A percentile compares a stretch with the other conserved stretches of the same genome.
Evolutionary conservation across 2,113 vertebrate species (phyloP).

Genomic region (Calyptomena viridis): DNA sequence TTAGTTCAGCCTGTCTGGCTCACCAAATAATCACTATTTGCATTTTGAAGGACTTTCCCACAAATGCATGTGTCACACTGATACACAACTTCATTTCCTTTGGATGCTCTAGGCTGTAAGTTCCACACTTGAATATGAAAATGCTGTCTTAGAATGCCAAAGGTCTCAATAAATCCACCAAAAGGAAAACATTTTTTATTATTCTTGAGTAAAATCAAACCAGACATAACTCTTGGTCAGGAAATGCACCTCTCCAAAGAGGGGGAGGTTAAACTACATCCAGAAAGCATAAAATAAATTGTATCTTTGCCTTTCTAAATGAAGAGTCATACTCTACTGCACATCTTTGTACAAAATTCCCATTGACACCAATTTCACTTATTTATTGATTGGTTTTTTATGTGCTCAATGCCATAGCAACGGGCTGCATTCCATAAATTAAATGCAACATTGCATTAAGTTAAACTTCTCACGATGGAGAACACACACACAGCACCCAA

Average conservation of each 20-base stretch:
- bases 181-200: constrained; percentile 31
- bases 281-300: constrained; percentile 5
- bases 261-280: not conserved
- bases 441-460: constrained; percentile 44
- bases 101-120: not conserved
- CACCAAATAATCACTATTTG: constrained; percentile 13
- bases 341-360: constrained; percentile 47
- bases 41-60: not conserved
- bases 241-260: not conserved
- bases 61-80: not conserved
- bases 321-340: constrained; percentile 15
- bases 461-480: constrained; percentile 23
- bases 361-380: constrained; percentile 66
- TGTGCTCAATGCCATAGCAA: constrained; percentile 53
- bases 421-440: constrained; percentile 52
- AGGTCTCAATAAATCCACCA: constrained; percentile 17
- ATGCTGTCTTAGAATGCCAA: not conserved
- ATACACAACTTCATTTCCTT: not conserved
- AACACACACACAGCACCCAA: not conserved
- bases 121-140: not conserved
- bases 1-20: not conserved
- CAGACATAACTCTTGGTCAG: not conserved
- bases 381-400: constrained; percentile 64
- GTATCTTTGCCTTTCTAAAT: constrained; percentile 20
- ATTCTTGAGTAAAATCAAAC: constrained; percentile 35